Evolutionary conservation across 1,140 invertebrate genomes (phyloP).

Genomic region (Metopolophium dirhodum): DNA sequence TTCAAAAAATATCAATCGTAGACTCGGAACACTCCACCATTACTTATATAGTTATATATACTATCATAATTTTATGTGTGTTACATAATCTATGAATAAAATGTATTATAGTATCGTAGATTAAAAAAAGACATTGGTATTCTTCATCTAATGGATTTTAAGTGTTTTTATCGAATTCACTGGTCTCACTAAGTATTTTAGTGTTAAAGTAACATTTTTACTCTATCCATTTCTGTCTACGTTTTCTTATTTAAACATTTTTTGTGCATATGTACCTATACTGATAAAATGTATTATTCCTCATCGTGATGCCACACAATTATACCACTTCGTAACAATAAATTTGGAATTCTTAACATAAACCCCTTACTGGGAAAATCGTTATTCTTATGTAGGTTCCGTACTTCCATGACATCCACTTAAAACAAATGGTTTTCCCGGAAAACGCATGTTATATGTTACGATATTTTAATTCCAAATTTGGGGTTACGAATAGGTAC

Average conservation of each 20-base stretch:
- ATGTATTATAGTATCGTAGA: no score
- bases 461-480: neutral
- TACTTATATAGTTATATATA: no score
- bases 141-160: conserved; percentile 68
- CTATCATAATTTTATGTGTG: no score
- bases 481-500: neutral
- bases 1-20: no score
- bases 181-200: conserved; percentile 65
- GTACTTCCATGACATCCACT: neutral
- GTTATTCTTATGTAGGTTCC: neutral
- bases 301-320: neutral
- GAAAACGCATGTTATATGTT: neutral
- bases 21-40: no score
- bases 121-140: conserved; percentile 63
- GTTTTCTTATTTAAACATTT: no score
- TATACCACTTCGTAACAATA: neutral
- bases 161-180: neutral
- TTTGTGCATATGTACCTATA: no score
- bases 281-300: neutral
- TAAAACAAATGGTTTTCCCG: neutral
- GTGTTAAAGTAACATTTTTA: neutral
- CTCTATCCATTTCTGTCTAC: neutral
- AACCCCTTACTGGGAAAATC: neutral
- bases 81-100: no score
- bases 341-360: no score